A percentile compares a stretch with the other conserved stretches of the same genome.
Evolutionary conservation across 2,797 vertebrate genomes (phyloP).

Genomic region (Gila robusta): DNA sequence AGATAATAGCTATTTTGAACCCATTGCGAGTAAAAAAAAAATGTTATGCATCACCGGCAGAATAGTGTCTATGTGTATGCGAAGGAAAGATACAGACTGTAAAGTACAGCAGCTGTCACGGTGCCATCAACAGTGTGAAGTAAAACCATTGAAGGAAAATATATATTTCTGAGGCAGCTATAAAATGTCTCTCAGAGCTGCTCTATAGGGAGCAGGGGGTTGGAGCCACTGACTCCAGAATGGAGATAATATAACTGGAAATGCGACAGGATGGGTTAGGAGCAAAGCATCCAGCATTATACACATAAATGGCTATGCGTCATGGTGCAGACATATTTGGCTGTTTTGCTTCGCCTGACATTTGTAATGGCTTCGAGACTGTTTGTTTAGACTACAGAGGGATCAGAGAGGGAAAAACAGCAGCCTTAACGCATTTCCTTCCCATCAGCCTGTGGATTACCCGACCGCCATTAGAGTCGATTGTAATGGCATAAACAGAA

Average conservation of each 20-base stretch:
- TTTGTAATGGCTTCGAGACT: conserved; percentile 72
- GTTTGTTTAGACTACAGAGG: conserved; percentile 65
- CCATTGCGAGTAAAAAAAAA: conserved; percentile 27
- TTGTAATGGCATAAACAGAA: conserved; percentile 33
- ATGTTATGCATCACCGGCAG: background rate
- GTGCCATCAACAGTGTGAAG: conserved; percentile 46
- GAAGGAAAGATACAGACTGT: conserved; percentile 4
- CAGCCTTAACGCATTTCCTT: conserved; percentile 62
- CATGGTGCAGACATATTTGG: conserved; percentile 38
- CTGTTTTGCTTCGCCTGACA: conserved; percentile 63
- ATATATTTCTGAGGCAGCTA: conserved; percentile 40
- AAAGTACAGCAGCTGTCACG: conserved; percentile 38
- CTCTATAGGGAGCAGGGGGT: conserved; percentile 22
- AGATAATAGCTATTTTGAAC: conserved; percentile 31
- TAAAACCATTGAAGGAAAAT: conserved; percentile 53
- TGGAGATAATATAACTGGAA: conserved; percentile 63
- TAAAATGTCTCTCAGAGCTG: conserved; percentile 49
- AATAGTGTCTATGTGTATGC: background rate
- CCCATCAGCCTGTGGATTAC: conserved; percentile 57
- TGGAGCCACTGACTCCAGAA: conserved; percentile 17
- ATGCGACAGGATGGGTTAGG: conserved; percentile 60
- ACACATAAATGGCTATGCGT: conserved; percentile 65
- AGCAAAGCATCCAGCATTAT: conserved; percentile 61
- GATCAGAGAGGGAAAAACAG: conserved; percentile 53
- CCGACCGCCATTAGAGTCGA: conserved; percentile 72